Conservation (phyloP, 2,797 vertebrate species). For the Pseudochirops corinnae region DNA sequence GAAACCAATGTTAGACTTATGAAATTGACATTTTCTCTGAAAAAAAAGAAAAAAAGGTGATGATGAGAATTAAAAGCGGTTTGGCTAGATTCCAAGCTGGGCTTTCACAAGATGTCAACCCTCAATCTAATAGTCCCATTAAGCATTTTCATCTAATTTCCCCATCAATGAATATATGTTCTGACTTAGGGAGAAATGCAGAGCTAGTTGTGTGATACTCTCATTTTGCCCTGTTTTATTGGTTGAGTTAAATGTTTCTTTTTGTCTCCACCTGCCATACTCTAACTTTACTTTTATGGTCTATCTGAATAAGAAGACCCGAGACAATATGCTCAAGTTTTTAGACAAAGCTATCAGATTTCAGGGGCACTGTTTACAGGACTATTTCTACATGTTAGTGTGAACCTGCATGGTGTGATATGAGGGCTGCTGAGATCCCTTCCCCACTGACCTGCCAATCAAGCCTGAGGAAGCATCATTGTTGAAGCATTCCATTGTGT, state of each 20-base stretch:
- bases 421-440: not conserved
- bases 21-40: not conserved
- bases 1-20: not conserved
- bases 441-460: not conserved
- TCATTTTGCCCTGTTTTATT: not conserved
- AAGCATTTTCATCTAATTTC: not conserved
- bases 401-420: not conserved
- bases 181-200: not conserved
- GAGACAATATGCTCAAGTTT: not conserved
- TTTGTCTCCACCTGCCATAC: not conserved
- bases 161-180: not conserved
- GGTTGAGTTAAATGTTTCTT: not conserved
- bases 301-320: not conserved
- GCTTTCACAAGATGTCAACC: not conserved
- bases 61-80: not conserved
- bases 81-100: not conserved
- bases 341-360: not conserved
- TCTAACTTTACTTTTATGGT: not conserved
- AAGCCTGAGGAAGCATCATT: not conserved
- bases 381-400: not conserved
- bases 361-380: not conserved
- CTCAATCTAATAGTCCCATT: not conserved
- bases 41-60: not conserved
- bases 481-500: not conserved
- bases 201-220: not conserved